These are phyloP conservation scores for Leptothorax acervorum DNA, from an alignment of 2,888 invertebrate species.

Conservation along the genomic window DNA sequence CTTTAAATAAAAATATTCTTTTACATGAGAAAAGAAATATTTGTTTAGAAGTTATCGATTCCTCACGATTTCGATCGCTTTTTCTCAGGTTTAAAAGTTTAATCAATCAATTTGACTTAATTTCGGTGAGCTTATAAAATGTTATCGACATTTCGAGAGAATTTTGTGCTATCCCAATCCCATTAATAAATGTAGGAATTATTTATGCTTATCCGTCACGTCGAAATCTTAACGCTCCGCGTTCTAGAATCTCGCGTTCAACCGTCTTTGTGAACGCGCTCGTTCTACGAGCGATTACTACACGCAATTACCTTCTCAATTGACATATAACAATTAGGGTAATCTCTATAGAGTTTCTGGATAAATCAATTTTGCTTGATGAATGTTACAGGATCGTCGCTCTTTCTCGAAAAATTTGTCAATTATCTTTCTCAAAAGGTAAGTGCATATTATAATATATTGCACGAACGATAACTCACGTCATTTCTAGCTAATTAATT, in stretches of 20 bases:
- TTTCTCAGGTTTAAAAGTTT: neutral
- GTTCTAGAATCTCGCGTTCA: neutral
- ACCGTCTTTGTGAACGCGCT: conserved; percentile 7
- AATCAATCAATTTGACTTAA: neutral
- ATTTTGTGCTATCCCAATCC: neutral
- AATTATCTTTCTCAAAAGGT: neutral
- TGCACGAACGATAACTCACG: neutral
- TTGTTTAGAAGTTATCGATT: neutral
- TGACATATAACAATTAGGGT: conserved; percentile 75
- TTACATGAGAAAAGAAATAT: neutral
- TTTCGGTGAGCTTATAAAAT: neutral
- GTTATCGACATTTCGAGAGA: neutral
- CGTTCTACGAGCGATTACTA: neutral
- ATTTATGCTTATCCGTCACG: conserved; percentile 8
- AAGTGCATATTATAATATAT: neutral
- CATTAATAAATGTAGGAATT: neutral
- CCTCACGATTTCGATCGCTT: neutral
- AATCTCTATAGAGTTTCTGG: conserved; percentile 79
- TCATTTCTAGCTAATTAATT: neutral
- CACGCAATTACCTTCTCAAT: conserved; percentile 76
- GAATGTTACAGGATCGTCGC: conserved; percentile 58
- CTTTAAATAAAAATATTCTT: neutral
- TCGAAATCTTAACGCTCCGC: neutral
- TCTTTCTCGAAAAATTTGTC: neutral
- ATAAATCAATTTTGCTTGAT: conserved; percentile 77